Evolutionary conservation across 2,888 invertebrate species (phyloP).

Genomic region (Phragmatobia fuliginosa): DNA sequence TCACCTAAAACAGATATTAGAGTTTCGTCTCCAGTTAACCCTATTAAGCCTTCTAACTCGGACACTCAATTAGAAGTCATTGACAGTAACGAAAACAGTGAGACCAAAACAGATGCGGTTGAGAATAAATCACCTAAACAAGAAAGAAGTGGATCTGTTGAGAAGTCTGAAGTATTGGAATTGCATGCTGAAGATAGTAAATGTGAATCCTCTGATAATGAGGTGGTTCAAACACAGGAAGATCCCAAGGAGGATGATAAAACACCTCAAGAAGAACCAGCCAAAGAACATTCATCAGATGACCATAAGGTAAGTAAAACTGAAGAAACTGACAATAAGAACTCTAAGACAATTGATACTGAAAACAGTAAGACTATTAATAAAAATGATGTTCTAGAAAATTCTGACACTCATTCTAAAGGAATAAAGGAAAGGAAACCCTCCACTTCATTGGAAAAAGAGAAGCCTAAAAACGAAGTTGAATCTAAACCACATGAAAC

Average conservation of each 20-base stretch:
- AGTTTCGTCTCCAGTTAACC: constrained; percentile 55
- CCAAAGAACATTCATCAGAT: constrained; percentile 43
- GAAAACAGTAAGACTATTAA: constrained; percentile 66
- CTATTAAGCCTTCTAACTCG: constrained; percentile 25
- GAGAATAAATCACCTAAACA: constrained; percentile 41
- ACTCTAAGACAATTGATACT: constrained; percentile 60
- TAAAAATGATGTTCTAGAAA: constrained; percentile 80
- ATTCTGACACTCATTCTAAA: constrained; percentile 56
- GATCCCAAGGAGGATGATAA: constrained; percentile 46
- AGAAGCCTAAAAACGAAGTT: constrained; percentile 44
- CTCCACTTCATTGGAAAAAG: constrained; percentile 51
- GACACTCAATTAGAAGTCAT: constrained; percentile 33
- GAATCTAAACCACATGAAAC: constrained; percentile 30
- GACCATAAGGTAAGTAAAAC: constrained; percentile 77
- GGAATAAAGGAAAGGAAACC: constrained; percentile 52
- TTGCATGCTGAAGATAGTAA: constrained; percentile 75
- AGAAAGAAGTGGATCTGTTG: constrained; percentile 65
- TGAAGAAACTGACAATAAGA: constrained; percentile 68
- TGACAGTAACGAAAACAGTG: constrained; percentile 38
- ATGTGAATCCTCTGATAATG: constrained; percentile 68
- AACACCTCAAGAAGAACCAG: constrained; percentile 48
- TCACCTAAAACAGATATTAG: constrained; percentile 69
- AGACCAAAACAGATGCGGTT: constrained; percentile 44
- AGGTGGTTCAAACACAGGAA: constrained; percentile 59
- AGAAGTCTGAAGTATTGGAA: constrained; percentile 76